These are phyloP conservation scores for Aeoliscus strigatus DNA, from an alignment of 2,797 vertebrate genomes.

Conservation along the genomic window DNA sequence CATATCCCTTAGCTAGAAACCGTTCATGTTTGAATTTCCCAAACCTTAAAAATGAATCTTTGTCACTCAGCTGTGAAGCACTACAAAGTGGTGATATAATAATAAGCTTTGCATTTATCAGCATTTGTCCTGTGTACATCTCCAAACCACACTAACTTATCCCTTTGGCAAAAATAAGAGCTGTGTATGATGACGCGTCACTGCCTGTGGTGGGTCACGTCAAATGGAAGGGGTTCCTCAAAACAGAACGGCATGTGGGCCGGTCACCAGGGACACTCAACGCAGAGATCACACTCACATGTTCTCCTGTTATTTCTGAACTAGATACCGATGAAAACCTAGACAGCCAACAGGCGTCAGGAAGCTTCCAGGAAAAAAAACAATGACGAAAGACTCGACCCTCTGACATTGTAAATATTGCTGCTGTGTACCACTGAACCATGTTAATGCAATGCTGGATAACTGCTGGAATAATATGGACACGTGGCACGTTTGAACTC, in stretches of 20 bases:
- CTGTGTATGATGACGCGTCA: constrained; percentile 34
- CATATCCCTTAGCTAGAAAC: too few relatives aligned
- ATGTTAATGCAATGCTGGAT: constrained; percentile 6
- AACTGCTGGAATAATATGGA: constrained; percentile 3
- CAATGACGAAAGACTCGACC: constrained; percentile 4
- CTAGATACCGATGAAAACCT: constrained; percentile 18
- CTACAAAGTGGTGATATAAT: constrained; percentile 1
- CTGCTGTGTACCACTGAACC: not conserved
- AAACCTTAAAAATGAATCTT: too few relatives aligned
- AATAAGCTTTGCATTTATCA: too few relatives aligned
- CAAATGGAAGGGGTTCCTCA: constrained; percentile 37
- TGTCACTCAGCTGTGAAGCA: too few relatives aligned
- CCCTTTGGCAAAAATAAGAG: constrained; percentile 43
- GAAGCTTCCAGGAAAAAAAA: constrained; percentile 31
- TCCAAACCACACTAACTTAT: constrained; percentile 36
- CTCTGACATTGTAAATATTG: constrained; percentile 14
- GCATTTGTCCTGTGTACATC: constrained; percentile 15
- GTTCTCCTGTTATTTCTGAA: constrained; percentile 37
- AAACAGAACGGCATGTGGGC: constrained; percentile 67
- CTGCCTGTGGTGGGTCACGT: constrained; percentile 26
- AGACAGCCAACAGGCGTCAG: constrained; percentile 6
- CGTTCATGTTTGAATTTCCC: too few relatives aligned
- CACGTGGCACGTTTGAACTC: constrained; percentile 10
- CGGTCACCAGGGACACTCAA: constrained; percentile 54
- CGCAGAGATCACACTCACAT: constrained; percentile 39